Evolutionary conservation across 92 coral and sea anemone species (phyloP).

Genomic region (Siderastrea siderea): DNA sequence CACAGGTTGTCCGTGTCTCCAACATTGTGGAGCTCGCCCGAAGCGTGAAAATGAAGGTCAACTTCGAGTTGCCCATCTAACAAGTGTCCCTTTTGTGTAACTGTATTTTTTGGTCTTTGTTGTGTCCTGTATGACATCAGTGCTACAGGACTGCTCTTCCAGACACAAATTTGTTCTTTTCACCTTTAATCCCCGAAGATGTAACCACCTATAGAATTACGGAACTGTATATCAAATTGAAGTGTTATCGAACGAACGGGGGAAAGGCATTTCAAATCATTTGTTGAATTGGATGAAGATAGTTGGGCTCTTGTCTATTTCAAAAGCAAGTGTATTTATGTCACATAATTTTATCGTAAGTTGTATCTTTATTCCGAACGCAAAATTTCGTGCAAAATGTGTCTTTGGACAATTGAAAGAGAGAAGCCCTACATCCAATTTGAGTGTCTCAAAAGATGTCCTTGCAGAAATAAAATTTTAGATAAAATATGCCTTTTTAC

Average conservation of each 20-base stretch:
- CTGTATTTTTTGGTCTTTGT: not conserved
- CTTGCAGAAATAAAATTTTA: constrained; percentile 3
- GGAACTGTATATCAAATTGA: not conserved
- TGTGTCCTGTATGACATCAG: not conserved
- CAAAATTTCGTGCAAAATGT: not conserved
- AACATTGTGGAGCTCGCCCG: constrained; percentile 97
- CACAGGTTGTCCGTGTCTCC: constrained; percentile 94
- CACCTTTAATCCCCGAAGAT: not conserved
- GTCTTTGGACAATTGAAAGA: not conserved
- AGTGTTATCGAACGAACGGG: not conserved
- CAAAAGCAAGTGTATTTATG: constrained; percentile 7
- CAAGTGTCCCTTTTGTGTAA: not conserved
- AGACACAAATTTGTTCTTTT: not conserved
- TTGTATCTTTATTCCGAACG: not conserved
- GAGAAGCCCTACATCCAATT: not conserved
- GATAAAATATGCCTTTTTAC: not conserved
- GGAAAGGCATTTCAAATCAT: not conserved
- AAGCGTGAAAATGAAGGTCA: constrained; percentile 91
- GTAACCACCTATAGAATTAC: not conserved
- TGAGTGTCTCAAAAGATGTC: not conserved
- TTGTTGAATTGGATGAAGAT: not conserved
- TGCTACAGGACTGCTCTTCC: not conserved
- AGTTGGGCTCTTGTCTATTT: not conserved
- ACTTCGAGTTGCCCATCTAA: constrained; percentile 96
- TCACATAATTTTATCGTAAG: not conserved